Base-by-base conservation (phyloP, 2,888 invertebrate species). In the Melipona beecheii region DNA sequence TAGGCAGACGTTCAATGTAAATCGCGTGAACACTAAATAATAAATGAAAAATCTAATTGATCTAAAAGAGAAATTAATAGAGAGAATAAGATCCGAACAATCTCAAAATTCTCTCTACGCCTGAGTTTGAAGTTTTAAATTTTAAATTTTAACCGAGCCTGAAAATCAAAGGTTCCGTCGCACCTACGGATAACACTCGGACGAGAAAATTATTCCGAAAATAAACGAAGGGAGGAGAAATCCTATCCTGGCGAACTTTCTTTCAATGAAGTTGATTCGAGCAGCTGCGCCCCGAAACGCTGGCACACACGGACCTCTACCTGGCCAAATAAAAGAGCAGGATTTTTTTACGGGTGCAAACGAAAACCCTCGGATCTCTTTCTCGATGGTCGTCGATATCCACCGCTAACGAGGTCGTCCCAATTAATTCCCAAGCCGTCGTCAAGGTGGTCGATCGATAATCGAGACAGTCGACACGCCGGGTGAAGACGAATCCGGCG, bases 401-500 rank as follows among this genome's bases (percentile, higher is more conserved):
- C 87, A 73, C 84, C 87, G 83, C 88, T 88, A 88, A 88, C 88
- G 88, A 88, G 88, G 88, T 88, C 88, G 88, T 88, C 87, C 88
- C 88, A 88, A 88, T 88, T 88, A 88, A 88, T 88, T 88, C 88
- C 68, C 84, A 78, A 84, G 88, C 88, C 87, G 87, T 88, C 88
- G 88, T 87, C 88, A 87, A 87, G 88, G 88, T 88, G 88, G 88
- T 88, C 88, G 87, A 87, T 88, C 86, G 88, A 88, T 88, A 88
- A 88, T 88, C 87, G 78, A 75, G 87, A 87, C 85, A 84, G 82
- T 83, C 87, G 84, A 87, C 87, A 87, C 87, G 87, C 83, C 74
- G 83, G 85, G 87, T 70, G 87, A 87, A 87, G 87, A 87, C 85
- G 87, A 87, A 87, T 87, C 85, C 85, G 71, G 43, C 79, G 87